Evolutionary conservation across 1,140 invertebrate species (phyloP).

Genomic region (Tetraneura akinire): DNA sequence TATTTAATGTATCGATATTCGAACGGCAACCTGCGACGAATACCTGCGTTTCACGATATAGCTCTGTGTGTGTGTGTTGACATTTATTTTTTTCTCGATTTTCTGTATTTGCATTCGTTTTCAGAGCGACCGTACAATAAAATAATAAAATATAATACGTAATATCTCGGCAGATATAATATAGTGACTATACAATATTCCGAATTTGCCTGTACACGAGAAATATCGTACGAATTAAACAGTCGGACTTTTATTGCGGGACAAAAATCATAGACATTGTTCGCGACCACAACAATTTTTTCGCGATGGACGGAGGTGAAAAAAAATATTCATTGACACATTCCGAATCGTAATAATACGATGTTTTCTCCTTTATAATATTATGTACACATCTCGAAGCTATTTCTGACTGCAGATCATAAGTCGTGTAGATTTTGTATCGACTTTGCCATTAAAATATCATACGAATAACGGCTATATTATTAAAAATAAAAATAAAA

Average conservation of each 20-base stretch:
- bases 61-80: too few species aligned
- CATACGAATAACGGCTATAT: background rate
- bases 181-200: background rate
- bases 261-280: slow-evolving; percentile 13
- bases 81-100: too few species aligned
- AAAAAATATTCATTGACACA: slow-evolving; percentile 11
- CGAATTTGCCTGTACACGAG: background rate
- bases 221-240: background rate
- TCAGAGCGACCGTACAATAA: too few species aligned
- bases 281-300: background rate
- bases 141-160: too few species aligned
- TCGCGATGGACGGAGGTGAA: background rate
- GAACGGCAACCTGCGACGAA: too few species aligned
- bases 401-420: background rate
- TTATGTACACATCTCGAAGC: too few species aligned
- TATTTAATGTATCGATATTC: too few species aligned
- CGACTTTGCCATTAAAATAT: background rate
- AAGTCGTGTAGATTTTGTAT: background rate
- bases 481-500: background rate
- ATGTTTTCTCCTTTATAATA: background rate
- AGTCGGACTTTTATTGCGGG: background rate
- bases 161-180: background rate
- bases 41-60: too few species aligned
- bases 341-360: slow-evolving; percentile 12
- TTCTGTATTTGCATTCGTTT: too few species aligned